phyloP scores from a whole-genome alignment of 2,888 invertebrate species.

The Coleophora deauratella region DNA sequence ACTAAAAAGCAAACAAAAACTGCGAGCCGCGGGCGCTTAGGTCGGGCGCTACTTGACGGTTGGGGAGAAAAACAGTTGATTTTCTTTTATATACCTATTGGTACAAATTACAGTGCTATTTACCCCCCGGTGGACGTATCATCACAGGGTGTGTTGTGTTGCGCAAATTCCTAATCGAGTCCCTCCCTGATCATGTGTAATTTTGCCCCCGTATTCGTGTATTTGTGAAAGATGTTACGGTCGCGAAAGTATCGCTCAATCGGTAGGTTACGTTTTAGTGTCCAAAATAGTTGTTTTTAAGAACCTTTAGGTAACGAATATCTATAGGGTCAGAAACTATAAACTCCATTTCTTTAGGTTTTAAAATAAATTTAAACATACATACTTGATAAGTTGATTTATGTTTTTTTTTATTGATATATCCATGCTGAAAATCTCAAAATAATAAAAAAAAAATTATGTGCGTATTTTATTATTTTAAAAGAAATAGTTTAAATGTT shows the following conservation, averaged over 20 bases:
- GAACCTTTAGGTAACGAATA: too few species aligned
- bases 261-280: background rate
- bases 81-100: conserved; percentile 50
- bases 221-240: background rate
- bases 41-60: conserved; percentile 35
- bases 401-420: too few species aligned
- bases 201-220: conserved; percentile 21
- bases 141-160: conserved; percentile 63
- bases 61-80: conserved; percentile 20
- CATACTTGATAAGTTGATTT: too few species aligned
- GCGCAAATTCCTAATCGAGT: conserved; percentile 52
- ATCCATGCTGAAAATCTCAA: too few species aligned
- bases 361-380: too few species aligned
- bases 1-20: conserved; percentile 14
- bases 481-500: too few species aligned
- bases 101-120: conserved; percentile 49
- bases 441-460: too few species aligned
- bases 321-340: too few species aligned
- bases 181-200: conserved; percentile 51
- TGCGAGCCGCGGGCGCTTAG: conserved; percentile 37
- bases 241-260: conserved; percentile 1
- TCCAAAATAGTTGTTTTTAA: too few species aligned
- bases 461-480: too few species aligned
- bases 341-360: too few species aligned
- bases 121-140: conserved; percentile 66